Percentiles rank a stretch among this genome's conserved stretches.
Conservation (phyloP, 2,888 invertebrate genomes). For the Drosophila ezoana region DNA sequence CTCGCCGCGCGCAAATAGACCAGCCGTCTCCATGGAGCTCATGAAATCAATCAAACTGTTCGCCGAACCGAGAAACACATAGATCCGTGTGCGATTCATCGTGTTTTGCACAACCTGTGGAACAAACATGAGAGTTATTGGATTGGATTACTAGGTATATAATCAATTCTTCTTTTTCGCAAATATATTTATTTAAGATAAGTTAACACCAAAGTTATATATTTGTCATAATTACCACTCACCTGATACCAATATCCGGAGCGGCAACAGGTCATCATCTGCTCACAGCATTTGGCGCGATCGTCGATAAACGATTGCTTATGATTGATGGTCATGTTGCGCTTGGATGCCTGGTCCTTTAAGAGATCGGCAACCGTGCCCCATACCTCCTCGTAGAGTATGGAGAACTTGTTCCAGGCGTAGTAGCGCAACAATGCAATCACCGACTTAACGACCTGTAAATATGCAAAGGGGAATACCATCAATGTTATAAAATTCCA, state of each 20-base stretch:
- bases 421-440: conserved; percentile 95
- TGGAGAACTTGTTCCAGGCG: conserved; percentile 97
- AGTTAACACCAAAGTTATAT: no score
- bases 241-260: conserved; percentile 93
- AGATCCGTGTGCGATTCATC: conserved; percentile 95
- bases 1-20: conserved; percentile 95
- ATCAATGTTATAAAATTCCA: conserved; percentile 7
- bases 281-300: conserved; percentile 90
- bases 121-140: no score
- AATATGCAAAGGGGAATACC: conserved; percentile 10
- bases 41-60: conserved; percentile 95
- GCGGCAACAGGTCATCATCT: conserved; percentile 90
- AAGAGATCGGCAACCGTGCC: conserved; percentile 93
- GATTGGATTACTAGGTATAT: no score
- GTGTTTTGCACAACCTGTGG: conserved; percentile 88
- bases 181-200: no score
- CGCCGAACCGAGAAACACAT: conserved; percentile 96
- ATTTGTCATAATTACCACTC: conserved; percentile 22
- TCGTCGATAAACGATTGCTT: conserved; percentile 89
- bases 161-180: no score
- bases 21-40: conserved; percentile 94
- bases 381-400: conserved; percentile 93
- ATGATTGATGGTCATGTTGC: conserved; percentile 94
- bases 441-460: conserved; percentile 96
- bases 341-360: conserved; percentile 89